Conservation (phyloP, 2,888 invertebrate genomes). For the Agonopterix subpropinquella region DNA sequence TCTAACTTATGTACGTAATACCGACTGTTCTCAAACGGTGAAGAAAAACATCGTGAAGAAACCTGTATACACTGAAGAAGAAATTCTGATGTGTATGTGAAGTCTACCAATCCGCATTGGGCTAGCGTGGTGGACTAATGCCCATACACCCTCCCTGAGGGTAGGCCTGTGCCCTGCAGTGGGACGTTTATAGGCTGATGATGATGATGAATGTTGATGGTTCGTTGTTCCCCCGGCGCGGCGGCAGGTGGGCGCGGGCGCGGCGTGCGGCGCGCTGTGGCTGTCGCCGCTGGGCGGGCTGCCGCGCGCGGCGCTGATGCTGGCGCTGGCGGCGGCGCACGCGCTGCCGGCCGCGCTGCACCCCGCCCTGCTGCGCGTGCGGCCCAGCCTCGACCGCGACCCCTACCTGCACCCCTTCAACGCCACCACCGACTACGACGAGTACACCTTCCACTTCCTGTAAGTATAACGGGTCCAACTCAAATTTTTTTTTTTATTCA, state of each 20-base stretch:
- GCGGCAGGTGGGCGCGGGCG: conserved; percentile 50
- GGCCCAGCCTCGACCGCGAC: conserved; percentile 44
- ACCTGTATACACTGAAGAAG: too few species aligned
- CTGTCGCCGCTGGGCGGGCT: conserved; percentile 49
- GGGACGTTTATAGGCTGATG: too few species aligned
- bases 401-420: conserved; percentile 45
- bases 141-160: too few species aligned
- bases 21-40: too few species aligned
- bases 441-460: conserved; percentile 34
- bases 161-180: too few species aligned
- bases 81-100: too few species aligned
- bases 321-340: conserved; percentile 38
- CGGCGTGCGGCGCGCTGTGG: conserved; percentile 55
- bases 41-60: too few species aligned
- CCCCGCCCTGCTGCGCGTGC: conserved; percentile 39
- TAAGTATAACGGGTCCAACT: conserved; percentile 18
- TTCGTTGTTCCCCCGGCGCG: not conserved
- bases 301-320: conserved; percentile 37
- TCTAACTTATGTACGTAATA: too few species aligned
- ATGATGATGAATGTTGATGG: not conserved
- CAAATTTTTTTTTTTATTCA: too few species aligned
- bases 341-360: conserved; percentile 39
- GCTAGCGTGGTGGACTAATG: too few species aligned
- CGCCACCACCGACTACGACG: conserved; percentile 34
- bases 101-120: too few species aligned